Base-by-base conservation (phyloP, 1,140 invertebrate genomes). In the Pteromalus puparum region DNA sequence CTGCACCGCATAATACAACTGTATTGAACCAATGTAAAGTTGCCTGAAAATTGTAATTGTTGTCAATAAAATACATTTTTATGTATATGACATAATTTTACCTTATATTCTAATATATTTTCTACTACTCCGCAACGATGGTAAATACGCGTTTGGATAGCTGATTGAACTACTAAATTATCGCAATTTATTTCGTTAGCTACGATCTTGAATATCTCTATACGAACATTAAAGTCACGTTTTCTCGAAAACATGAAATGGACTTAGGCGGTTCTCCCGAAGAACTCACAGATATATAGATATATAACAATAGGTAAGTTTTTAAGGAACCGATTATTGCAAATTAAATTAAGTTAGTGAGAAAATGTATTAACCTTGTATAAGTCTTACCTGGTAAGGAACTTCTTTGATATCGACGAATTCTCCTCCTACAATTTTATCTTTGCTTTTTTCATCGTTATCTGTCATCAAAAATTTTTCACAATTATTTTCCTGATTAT, bases 371-470 rank as follows among this genome's bases (percentile, higher is more conserved):
- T 70, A 28, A 28, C 26, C 15, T 28, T 70, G 6, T 28, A n/a
- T n/a, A n/a, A 13, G 26, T 77, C 74, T 68, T 34, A 83, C 74
- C 5, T 42, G n/a, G 18, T 83, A 83, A 24, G 82, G 74, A n/a
- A 68, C 74, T 0, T 83, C 53, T 28, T 83, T 67, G 38, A 77
- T 70, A 1, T 65, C 15, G 28, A 34, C 53, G 18, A 67, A 24
- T 13, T 79, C 30, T 26, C 83, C 83, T n/a, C 68, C 68, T 34
- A 84, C 77, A 38, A 80, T 80, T 24, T 76, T 65, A 28, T 70
- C 67, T 70, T 70, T 70, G 21, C 67, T 70, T 70, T 28, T 28
- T 30, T 10, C 10, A 13, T 12, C 15, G 30, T 70, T 70, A 30
- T 70, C 67, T 70, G 18, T 9, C 5, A n/a, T n/a, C 0, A n/a